These are phyloP conservation scores for Orthosia incerta DNA, from an alignment of 2,888 invertebrate genomes.

Conservation along the genomic window DNA sequence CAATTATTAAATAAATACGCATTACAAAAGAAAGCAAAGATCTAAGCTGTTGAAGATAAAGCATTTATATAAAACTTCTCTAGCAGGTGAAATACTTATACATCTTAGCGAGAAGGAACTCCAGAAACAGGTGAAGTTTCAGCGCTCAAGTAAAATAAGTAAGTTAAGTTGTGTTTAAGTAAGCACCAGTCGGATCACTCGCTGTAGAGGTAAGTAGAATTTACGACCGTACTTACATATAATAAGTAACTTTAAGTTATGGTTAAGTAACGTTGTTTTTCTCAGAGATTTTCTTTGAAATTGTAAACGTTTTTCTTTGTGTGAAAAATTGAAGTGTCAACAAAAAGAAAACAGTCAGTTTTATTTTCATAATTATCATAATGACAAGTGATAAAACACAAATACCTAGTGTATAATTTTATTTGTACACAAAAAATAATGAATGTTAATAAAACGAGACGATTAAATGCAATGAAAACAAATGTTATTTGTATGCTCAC, in stretches of 20 bases:
- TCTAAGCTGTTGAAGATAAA: conserved; percentile 24
- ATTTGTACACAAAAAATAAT: neutral
- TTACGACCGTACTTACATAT: conserved; percentile 53
- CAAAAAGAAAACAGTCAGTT: neutral
- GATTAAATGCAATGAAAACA: conserved; percentile 24
- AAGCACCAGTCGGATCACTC: conserved; percentile 62
- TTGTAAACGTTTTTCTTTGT: neutral
- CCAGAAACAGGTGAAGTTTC: conserved; percentile 61
- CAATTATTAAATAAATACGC: too few relatives aligned
- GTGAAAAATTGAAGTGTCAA: neutral
- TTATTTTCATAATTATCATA: neutral
- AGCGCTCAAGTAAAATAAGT: conserved; percentile 66
- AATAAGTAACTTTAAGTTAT: conserved; percentile 39
- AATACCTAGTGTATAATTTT: neutral
- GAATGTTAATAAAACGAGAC: neutral
- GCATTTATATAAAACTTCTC: conserved; percentile 43
- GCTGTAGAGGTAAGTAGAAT: conserved; percentile 47
- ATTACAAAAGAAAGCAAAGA: neutral
- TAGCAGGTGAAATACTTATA: conserved; percentile 48
- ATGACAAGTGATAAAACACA: neutral
- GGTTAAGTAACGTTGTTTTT: neutral
- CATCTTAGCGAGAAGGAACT: conserved; percentile 26
- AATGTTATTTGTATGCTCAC: conserved; percentile 24
- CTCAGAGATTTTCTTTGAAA: conserved; percentile 2
- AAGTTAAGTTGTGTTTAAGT: conserved; percentile 66